A percentile compares a stretch with the other conserved stretches of the same genome.
Evolutionary conservation across 35 echinoderm and acorn worm genomes (phyloP).

Genomic region (Patiria miniata): DNA sequence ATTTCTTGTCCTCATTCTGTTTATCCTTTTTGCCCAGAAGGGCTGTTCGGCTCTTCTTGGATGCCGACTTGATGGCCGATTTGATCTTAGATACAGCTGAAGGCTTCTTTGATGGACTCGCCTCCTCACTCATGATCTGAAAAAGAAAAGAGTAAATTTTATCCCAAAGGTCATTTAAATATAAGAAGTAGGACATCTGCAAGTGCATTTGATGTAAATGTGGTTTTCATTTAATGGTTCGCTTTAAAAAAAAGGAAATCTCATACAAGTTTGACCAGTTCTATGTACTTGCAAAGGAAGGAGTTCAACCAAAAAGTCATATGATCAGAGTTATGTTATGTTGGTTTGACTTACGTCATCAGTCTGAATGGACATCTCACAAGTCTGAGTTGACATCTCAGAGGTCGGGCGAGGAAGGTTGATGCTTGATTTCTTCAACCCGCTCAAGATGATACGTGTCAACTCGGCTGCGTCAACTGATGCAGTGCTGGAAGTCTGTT

Average conservation of each 20-base stretch:
- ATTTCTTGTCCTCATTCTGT: not conserved
- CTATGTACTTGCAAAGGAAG: not conserved
- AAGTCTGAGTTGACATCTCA: not conserved
- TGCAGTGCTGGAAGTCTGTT: not conserved
- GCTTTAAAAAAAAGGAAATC: too few relatives aligned
- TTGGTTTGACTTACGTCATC: not conserved
- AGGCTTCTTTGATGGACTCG: not conserved
- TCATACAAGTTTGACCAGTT: too few relatives aligned
- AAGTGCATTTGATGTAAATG: not conserved
- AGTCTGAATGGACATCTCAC: slow-evolving; percentile 5
- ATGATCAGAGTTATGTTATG: not conserved
- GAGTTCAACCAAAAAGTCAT: not conserved
- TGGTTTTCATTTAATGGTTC: too few relatives aligned
- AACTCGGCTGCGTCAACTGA: not conserved
- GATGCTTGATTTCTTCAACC: not conserved
- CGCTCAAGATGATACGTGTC: not conserved
- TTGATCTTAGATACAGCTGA: slow-evolving; percentile 12
- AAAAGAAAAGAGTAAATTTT: not conserved
- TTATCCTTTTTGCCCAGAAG: not conserved
- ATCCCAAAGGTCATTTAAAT: not conserved
- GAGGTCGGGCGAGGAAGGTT: not conserved
- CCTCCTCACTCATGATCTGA: not conserved
- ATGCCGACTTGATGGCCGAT: not conserved
- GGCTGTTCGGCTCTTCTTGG: not conserved
- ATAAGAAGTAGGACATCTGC: not conserved